Base-by-base conservation (phyloP, 1,140 invertebrate genomes). In the Notospermus geniculatus region DNA sequence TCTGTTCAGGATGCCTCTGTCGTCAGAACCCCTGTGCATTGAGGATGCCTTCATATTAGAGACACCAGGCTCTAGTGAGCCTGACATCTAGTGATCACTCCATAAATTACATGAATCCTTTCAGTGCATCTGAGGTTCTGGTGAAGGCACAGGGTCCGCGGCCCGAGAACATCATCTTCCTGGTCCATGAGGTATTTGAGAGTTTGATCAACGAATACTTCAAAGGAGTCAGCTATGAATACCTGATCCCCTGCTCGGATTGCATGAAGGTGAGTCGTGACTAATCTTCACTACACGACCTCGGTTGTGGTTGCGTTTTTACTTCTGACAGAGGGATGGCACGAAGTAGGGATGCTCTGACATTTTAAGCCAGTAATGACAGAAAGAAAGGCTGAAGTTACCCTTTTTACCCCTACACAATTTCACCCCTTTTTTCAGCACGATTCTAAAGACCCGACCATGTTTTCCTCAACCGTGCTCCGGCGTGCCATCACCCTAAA, bases 121-220 rank as follows among this genome's bases (percentile, higher is more conserved):
- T 5, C 66, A 77, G 74, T 57, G 73, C 71, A 13, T 71, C 69
- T 2, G 68, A 76, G 54, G 60, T 80, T 58, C 55, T 71, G 23
- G 73, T 80, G 0, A 72, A 68, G 43, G 76, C 74, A 23, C 70
- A 75, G 46, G 79, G 79, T 17, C 71, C 75, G 27, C 64, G 72
- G 4, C 79, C 79, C 25, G 77, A 79, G 56, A 80, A 79, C 62
- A 68, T 80, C 30, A 46, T 79, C 25, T 75, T 80, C 61, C 60
- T 79, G 39, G 73, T 80, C 2, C 76, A 80, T 68, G 79, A 80
- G 62, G 76, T 80, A 23, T 72, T 79, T 72, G 77, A 79, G 60
- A 70, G 64, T 17, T 64, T 80, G 2, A 79, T 79, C 7, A 29
- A 61, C 11, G 79, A 80, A 58, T 78, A 74, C 9, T 80, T 79